These are phyloP conservation scores for Chiroxiphia lanceolata DNA, from an alignment of 2,797 vertebrate genomes.

Conservation along the genomic window DNA sequence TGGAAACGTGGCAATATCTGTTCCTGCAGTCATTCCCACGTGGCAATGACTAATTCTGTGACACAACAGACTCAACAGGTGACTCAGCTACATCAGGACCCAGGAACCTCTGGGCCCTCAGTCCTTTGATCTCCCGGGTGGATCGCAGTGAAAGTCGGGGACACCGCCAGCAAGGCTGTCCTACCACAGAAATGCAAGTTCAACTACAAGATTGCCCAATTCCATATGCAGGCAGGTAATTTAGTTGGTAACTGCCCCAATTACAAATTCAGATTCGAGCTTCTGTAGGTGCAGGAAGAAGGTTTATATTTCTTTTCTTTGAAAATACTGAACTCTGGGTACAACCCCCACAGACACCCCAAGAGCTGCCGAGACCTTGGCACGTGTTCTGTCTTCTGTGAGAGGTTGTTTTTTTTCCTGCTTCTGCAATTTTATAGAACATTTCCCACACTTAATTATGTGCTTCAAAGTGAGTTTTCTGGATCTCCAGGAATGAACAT, in stretches of 20 bases:
- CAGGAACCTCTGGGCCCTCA: not conserved
- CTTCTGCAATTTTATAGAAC: not conserved
- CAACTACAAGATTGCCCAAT: not conserved
- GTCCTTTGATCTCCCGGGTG: not conserved
- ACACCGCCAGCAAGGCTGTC: not conserved
- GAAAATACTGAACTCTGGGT: not conserved
- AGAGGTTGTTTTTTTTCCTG: not conserved
- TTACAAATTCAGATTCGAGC: not conserved
- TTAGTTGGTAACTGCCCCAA: not conserved
- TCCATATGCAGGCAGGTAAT: not conserved
- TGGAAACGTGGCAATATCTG: not conserved
- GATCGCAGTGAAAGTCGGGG: not conserved
- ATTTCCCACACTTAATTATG: not conserved
- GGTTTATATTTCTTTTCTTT: not conserved
- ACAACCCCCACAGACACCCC: not conserved
- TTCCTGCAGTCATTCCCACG: not conserved
- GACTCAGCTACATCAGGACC: not conserved
- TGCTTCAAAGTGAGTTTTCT: not conserved
- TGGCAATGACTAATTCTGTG: not conserved
- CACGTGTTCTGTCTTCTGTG: fast-evolving
- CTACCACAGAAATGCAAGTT: not conserved
- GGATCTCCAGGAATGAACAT: not conserved
- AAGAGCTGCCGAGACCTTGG: not conserved
- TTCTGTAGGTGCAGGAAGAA: not conserved
- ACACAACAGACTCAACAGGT: not conserved